Conservation (phyloP, 2,113 vertebrate species). For the Bubalus kerabau region DNA sequence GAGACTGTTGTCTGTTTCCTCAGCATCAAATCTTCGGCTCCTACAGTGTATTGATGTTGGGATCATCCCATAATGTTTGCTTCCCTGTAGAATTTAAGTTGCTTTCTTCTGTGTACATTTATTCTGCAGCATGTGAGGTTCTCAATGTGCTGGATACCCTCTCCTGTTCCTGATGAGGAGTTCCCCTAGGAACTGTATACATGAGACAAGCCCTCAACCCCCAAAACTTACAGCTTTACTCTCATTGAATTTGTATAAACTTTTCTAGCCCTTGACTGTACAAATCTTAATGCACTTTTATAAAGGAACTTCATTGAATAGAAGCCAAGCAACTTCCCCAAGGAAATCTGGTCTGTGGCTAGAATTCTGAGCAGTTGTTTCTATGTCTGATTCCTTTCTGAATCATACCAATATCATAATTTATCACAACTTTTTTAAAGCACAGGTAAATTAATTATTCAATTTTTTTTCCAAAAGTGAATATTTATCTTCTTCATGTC, state of each 20-base stretch:
- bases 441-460: not conserved
- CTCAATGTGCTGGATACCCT: not conserved
- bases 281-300: not conserved
- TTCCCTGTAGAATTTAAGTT: not conserved
- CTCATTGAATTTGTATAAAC: not conserved
- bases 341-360: not conserved
- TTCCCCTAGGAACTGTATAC: no score
- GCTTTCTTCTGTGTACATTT: not conserved
- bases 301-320: not conserved
- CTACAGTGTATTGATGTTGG: rapidly evolving
- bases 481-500: not conserved
- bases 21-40: not conserved
- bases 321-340: not conserved
- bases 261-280: not conserved
- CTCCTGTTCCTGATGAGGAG: not conserved
- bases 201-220: no score
- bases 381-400: not conserved
- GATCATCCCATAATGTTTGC: rapidly evolving
- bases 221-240: not conserved
- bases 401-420: not conserved
- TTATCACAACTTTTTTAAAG: not conserved
- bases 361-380: not conserved
- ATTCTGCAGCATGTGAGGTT: not conserved
- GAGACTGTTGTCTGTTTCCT: not conserved
- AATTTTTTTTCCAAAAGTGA: not conserved